Conservation (phyloP, 2,113 vertebrate genomes). For the Progne subis region DNA sequence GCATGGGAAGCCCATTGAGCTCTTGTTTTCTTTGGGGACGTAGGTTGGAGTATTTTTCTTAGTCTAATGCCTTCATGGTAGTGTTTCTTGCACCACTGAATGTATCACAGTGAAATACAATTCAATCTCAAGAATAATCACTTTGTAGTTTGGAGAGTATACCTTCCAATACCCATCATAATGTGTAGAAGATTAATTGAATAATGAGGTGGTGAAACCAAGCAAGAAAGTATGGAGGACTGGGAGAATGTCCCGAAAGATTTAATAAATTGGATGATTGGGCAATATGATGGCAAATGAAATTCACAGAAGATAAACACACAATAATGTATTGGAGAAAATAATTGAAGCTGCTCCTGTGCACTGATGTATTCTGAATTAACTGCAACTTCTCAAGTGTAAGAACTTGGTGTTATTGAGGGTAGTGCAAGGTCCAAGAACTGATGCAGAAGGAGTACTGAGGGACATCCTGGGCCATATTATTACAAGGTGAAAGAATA, state of each 20-base stretch:
- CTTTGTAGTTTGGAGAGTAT: not conserved
- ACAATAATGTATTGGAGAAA: not conserved
- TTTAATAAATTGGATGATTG: slow-evolving; percentile 7
- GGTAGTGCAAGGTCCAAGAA: not conserved
- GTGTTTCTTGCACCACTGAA: not conserved
- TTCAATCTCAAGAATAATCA: not conserved
- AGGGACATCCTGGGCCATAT: not conserved
- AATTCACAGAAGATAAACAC: slow-evolving; percentile 1
- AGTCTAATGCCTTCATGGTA: not conserved
- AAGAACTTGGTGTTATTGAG: not conserved
- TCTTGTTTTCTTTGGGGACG: not conserved
- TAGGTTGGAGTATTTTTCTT: not conserved
- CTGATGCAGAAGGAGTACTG: not conserved
- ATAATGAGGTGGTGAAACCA: slow-evolving; percentile 12
- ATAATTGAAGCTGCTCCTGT: not conserved
- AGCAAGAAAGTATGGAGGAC: not conserved
- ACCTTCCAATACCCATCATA: not conserved
- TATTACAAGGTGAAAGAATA: not conserved
- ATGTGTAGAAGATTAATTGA: not conserved
- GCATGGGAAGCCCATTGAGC: not conserved
- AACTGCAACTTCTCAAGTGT: not conserved
- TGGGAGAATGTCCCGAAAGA: not conserved
- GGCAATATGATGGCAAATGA: slow-evolving; percentile 9
- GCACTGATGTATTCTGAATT: slow-evolving; percentile 22
- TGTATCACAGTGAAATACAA: not conserved